A percentile compares a stretch with the other conserved stretches of the same genome.
Evolutionary conservation across 1,140 invertebrate species (phyloP).

Genomic region (Dinoponera quadriceps): DNA sequence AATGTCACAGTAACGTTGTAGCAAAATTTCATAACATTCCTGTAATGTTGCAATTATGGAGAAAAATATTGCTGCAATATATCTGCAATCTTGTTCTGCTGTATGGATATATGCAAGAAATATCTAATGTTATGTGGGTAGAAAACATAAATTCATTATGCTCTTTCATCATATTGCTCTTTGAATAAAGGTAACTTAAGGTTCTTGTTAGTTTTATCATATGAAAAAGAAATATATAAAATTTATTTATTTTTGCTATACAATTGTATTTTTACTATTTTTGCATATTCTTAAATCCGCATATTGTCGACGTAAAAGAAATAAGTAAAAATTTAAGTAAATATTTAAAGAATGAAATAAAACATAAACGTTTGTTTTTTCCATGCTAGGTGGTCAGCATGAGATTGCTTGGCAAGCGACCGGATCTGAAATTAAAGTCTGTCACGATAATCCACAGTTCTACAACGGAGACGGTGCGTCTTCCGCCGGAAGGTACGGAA

Average conservation of each 20-base stretch:
- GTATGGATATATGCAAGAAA: background rate
- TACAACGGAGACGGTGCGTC: conserved; percentile 92
- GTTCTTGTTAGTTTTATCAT: conserved; percentile 2
- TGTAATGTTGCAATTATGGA: no score
- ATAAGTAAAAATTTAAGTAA: conserved; percentile 9
- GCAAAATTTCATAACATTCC: no score
- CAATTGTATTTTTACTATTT: conserved; percentile 2
- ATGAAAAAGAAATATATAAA: background rate
- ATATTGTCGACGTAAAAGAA: background rate
- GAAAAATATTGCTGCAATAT: background rate
- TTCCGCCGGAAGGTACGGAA: conserved; percentile 90
- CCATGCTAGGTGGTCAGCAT: conserved; percentile 90
- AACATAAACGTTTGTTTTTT: background rate
- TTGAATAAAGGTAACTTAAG: conserved; percentile 5
- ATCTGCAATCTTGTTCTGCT: background rate
- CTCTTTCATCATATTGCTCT: background rate
- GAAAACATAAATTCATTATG: background rate
- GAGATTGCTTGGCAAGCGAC: conserved; percentile 91
- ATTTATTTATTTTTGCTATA: background rate
- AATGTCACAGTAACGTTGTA: no score
- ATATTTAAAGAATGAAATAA: background rate
- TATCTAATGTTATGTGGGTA: no score
- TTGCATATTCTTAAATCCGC: background rate
- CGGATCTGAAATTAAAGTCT: conserved; percentile 92
- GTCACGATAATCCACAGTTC: conserved; percentile 95